Evolutionary conservation across 2,888 invertebrate genomes (phyloP).

Genomic region (Seira sanloemensis): DNA sequence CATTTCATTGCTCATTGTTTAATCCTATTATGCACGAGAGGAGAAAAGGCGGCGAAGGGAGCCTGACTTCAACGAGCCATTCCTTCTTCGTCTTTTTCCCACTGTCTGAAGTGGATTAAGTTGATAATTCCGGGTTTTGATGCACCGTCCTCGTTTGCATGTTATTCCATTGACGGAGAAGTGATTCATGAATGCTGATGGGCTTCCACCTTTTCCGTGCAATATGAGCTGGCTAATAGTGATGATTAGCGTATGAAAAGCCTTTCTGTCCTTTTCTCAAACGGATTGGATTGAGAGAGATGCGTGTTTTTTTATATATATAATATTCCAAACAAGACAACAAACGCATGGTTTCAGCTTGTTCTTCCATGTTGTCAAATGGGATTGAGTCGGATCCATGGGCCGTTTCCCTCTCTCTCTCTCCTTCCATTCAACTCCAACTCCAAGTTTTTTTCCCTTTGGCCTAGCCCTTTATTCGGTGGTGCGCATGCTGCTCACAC

Average conservation of each 20-base stretch:
- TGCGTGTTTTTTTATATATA: no score
- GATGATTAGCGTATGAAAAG: slow-evolving; percentile 30
- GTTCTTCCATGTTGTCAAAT: background rate
- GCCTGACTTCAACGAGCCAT: no score
- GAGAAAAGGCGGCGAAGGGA: no score
- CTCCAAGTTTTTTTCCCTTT: no score
- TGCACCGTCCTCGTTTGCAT: slow-evolving; percentile 40
- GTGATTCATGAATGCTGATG: slow-evolving; percentile 8
- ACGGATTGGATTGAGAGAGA: background rate
- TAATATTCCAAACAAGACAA: background rate
- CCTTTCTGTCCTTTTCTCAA: slow-evolving; percentile 8
- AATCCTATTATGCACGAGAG: no score
- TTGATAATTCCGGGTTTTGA: slow-evolving; percentile 48
- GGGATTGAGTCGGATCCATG: no score
- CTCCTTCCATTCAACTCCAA: background rate
- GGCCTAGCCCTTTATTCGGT: background rate
- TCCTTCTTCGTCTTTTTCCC: no score
- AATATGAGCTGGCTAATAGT: slow-evolving; percentile 51
- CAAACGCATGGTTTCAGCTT: background rate
- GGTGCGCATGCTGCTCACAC: background rate
- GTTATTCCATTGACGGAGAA: no score
- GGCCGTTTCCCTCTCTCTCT: slow-evolving; percentile 10
- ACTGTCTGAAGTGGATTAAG: slow-evolving; percentile 26
- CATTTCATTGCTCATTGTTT: no score
- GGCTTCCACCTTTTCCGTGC: slow-evolving; percentile 20